Base-by-base conservation (phyloP, 2,797 vertebrate species). In the Sitta carolinensis region DNA sequence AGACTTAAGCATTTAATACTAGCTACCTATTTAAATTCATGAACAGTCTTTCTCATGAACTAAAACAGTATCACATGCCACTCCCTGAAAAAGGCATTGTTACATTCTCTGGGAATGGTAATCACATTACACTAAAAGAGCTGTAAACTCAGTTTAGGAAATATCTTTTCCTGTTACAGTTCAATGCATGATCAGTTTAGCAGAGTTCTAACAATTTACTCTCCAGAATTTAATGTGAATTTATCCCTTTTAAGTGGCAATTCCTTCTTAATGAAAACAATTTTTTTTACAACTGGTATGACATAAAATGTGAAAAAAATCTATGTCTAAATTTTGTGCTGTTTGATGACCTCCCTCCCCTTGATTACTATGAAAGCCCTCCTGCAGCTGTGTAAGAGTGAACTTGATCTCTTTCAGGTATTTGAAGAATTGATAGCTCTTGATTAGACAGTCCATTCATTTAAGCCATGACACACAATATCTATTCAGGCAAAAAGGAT, bases 401-500 rank as follows among this genome's bases (percentile, higher is more conserved):
- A 95, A 93, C 64, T 80, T 63, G 79, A 48, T 69, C 40, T 93
- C 81, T 81, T 95, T 87, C 67, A 66, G 47, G 42, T 86, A 59
- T 77, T 48, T 45, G 67, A 29, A 95, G 51, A 91, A 58, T 43
- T 90, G 73, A 70, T 67, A 36, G 38, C 32, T 76, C 73, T 68
- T 81, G 67, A 82, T 75, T 96, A 84, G 81, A 77, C 58, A 81
- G 19, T 63, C 77, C 42, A 52, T 61, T 95, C 50, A 67, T 36
- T 72, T 86, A 66, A 66, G 43, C 4, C 32, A 48, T 62, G 70
- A 7, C 11, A 76, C 13, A 74, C 12, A 70, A 40, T 52, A 23
- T 62, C 72, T 95, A 42, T 63, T 63, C 32, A 69, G 62, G 29
- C 68, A 43, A 47, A 58, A 95, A 78, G 30, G 23, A 61, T 27